A percentile compares a stretch with the other conserved stretches of the same genome.
These are phyloP conservation scores for Synchiropus splendidus DNA, from an alignment of 2,113 vertebrate species.

Conservation along the genomic window DNA sequence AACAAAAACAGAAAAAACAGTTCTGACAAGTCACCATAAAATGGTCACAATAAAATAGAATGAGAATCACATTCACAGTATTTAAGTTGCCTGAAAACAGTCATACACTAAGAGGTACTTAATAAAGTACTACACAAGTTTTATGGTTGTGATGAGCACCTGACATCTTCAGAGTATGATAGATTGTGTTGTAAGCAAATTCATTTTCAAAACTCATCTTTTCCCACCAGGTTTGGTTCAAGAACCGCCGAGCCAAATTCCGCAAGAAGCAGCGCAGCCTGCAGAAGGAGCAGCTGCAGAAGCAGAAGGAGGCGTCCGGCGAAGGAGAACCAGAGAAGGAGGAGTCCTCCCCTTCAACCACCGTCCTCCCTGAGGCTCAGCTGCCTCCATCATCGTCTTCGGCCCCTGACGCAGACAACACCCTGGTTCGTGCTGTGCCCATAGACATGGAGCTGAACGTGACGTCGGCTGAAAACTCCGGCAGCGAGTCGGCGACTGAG, in stretches of 20 bases:
- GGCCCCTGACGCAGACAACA: slow-evolving; percentile 66
- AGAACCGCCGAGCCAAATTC: slow-evolving; percentile 96
- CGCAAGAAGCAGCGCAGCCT: slow-evolving; percentile 97
- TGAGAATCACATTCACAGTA: no score
- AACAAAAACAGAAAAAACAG: no score
- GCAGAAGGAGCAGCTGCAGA: slow-evolving; percentile 97
- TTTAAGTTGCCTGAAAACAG: no score
- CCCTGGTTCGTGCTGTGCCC: slow-evolving; percentile 42
- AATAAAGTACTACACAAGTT: no score
- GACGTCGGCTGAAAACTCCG: slow-evolving; percentile 88
- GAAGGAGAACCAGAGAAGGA: slow-evolving; percentile 71
- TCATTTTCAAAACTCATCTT: neutral
- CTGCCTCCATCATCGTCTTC: slow-evolving; percentile 61
- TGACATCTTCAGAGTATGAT: no score
- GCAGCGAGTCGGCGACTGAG: slow-evolving; percentile 85
- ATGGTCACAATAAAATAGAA: no score
- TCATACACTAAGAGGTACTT: no score
- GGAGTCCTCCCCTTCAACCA: slow-evolving; percentile 29
- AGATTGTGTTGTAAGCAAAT: no score
- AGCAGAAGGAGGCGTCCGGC: slow-evolving; percentile 83
- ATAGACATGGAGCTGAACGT: slow-evolving; percentile 80
- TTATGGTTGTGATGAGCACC: no score
- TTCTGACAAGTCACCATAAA: no score
- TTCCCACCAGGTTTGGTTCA: slow-evolving; percentile 87
- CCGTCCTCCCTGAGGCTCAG: slow-evolving; percentile 62